Evolutionary conservation across 2,888 invertebrate species (phyloP).

Genomic region (Hypena proboscidalis): DNA sequence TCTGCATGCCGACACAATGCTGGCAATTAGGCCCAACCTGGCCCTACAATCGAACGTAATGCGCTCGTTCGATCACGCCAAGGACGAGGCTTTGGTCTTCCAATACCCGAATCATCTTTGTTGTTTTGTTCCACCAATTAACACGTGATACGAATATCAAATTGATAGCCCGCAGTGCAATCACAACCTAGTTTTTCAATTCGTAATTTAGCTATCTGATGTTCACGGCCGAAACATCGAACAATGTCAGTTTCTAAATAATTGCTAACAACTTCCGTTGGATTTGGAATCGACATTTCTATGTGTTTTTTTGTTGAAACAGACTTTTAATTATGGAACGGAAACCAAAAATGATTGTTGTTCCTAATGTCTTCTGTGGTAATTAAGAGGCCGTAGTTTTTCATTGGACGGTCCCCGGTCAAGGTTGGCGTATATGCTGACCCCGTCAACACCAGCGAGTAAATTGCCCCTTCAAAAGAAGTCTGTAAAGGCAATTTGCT

Average conservation of each 20-base stretch:
- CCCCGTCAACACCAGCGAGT: constrained; percentile 67
- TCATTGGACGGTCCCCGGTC: constrained; percentile 35
- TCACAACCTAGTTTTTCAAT: constrained; percentile 9
- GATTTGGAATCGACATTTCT: constrained; percentile 27
- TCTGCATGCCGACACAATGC: constrained; percentile 86
- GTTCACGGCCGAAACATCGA: constrained; percentile 12
- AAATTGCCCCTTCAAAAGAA: too few species aligned
- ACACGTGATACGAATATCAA: constrained; percentile 18
- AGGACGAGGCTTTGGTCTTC: constrained; percentile 47
- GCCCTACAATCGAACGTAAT: constrained; percentile 84
- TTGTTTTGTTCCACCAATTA: constrained; percentile 22
- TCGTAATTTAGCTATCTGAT: constrained; percentile 12
- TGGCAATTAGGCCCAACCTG: constrained; percentile 83
- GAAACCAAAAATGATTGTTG: constrained; percentile 14
- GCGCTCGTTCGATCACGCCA: constrained; percentile 77
- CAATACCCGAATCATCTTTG: constrained; percentile 21
- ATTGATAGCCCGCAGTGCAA: constrained; percentile 13
- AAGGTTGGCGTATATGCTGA: constrained; percentile 59
- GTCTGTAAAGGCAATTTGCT: constrained; percentile 64
- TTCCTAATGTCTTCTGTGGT: constrained; percentile 9
- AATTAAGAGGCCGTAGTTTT: constrained; percentile 37
- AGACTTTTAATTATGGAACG: constrained; percentile 11
- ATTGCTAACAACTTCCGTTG: constrained; percentile 31
- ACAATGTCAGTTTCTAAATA: constrained; percentile 33
- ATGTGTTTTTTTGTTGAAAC: constrained; percentile 19